These are phyloP conservation scores for Plestiodon gilberti DNA, from an alignment of 2,113 vertebrate genomes.

Conservation along the genomic window DNA sequence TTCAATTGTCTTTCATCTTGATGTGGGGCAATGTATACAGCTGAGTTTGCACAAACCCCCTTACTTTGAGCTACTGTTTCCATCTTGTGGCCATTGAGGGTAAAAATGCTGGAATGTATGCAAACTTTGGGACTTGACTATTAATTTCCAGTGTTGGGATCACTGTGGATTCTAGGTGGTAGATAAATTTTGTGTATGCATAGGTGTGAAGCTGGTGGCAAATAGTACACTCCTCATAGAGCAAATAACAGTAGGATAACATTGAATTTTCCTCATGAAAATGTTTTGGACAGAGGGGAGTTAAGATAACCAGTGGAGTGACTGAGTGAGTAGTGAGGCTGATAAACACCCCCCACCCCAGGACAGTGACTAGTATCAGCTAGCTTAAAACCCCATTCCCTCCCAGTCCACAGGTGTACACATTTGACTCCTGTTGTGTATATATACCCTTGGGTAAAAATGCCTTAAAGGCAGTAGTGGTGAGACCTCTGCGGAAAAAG, in stretches of 20 bases:
- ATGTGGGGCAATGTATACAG: not conserved
- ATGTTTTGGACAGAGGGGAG: not conserved
- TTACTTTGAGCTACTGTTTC: conserved; percentile 49
- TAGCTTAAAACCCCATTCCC: no score
- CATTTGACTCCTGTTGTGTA: no score
- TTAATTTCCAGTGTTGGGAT: not conserved
- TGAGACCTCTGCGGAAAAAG: no score
- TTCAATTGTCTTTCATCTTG: not conserved
- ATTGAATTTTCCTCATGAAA: not conserved
- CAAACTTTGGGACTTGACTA: not conserved
- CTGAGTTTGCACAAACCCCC: not conserved
- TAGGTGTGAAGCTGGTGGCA: not conserved
- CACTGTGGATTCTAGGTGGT: not conserved
- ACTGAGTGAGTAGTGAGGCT: no score
- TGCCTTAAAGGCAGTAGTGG: no score
- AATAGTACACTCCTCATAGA: not conserved
- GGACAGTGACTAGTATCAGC: no score
- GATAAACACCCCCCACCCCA: no score
- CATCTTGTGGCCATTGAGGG: conserved; percentile 59
- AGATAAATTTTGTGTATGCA: not conserved
- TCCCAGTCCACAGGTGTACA: no score
- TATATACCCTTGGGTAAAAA: no score
- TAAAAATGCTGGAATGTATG: not conserved
- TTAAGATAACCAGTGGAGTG: no score
- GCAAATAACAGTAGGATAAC: no score